Evolutionary conservation across 2,888 invertebrate species (phyloP).

Genomic region (Hololepta plana): DNA sequence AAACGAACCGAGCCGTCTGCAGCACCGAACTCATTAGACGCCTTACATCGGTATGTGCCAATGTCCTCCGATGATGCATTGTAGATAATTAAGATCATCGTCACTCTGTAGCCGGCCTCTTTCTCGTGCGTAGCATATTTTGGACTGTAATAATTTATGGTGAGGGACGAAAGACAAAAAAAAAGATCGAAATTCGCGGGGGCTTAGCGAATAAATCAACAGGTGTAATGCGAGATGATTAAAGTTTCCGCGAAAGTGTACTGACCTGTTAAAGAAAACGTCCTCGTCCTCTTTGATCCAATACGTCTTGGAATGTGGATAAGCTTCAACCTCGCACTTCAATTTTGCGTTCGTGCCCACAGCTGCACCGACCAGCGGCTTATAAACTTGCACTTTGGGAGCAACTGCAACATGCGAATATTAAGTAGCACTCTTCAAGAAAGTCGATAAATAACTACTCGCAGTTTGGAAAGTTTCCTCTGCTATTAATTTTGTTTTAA

Average conservation of each 20-base stretch:
- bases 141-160: slow-evolving; percentile 34
- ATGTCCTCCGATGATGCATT: slow-evolving; percentile 41
- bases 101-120: slow-evolving; percentile 31
- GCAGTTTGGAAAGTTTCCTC: too few species aligned
- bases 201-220: not conserved
- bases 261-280: slow-evolving; percentile 33
- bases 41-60: slow-evolving; percentile 51
- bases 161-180: too few species aligned
- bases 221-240: not conserved
- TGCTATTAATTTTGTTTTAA: too few species aligned
- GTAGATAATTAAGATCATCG: slow-evolving; percentile 41
- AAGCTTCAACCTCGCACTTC: slow-evolving; percentile 45
- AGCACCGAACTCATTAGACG: slow-evolving; percentile 51
- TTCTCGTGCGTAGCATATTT: slow-evolving; percentile 46
- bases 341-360: slow-evolving; percentile 38
- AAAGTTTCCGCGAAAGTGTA: slow-evolving; percentile 6
- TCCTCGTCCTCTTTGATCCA: slow-evolving; percentile 39
- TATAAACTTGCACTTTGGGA: slow-evolving; percentile 41
- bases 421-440: too few species aligned
- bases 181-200: slow-evolving; percentile 1
- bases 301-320: slow-evolving; percentile 44
- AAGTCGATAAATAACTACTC: too few species aligned
- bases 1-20: slow-evolving; percentile 48
- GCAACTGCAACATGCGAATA: slow-evolving; percentile 42
- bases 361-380: slow-evolving; percentile 42